Evolutionary conservation across 2,888 invertebrate genomes (phyloP).

Genomic region (Leistus spinibarbis): DNA sequence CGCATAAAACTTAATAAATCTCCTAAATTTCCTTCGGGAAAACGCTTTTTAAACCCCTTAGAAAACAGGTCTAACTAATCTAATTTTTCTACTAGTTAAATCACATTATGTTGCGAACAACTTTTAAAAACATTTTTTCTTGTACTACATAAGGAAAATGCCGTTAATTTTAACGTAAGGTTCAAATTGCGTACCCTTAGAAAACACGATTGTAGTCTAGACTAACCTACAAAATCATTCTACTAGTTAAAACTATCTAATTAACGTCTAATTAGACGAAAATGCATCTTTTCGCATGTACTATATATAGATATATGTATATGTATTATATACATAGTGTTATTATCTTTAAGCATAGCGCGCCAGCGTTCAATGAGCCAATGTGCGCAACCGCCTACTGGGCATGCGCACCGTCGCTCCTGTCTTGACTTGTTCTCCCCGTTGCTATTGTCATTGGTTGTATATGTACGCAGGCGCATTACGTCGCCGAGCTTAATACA

Average conservation of each 20-base stretch:
- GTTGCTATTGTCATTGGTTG: slow-evolving; percentile 22
- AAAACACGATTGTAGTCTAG: too few relatives aligned
- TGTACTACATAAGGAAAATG: too few relatives aligned
- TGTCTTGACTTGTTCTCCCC: background rate
- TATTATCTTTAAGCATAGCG: background rate
- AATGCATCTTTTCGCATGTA: background rate
- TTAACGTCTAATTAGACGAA: background rate
- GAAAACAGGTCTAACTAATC: too few relatives aligned
- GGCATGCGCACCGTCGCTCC: slow-evolving; percentile 8
- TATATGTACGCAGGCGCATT: slow-evolving; percentile 9
- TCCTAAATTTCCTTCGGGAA: too few relatives aligned
- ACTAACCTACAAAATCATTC: background rate
- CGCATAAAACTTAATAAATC: too few relatives aligned
- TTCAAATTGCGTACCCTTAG: too few relatives aligned
- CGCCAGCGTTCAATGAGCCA: slow-evolving; percentile 22
- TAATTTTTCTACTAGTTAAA: too few relatives aligned
- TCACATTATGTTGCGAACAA: too few relatives aligned
- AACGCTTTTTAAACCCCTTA: too few relatives aligned
- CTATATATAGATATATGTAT: background rate
- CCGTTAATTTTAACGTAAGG: too few relatives aligned
- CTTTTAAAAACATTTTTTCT: too few relatives aligned
- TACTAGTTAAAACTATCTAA: background rate
- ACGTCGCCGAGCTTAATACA: background rate
- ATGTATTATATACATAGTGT: background rate
- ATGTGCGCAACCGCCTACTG: background rate